phyloP scores from a whole-genome alignment of 2,113 vertebrate genomes.

The Vulpes ferrilata region DNA sequence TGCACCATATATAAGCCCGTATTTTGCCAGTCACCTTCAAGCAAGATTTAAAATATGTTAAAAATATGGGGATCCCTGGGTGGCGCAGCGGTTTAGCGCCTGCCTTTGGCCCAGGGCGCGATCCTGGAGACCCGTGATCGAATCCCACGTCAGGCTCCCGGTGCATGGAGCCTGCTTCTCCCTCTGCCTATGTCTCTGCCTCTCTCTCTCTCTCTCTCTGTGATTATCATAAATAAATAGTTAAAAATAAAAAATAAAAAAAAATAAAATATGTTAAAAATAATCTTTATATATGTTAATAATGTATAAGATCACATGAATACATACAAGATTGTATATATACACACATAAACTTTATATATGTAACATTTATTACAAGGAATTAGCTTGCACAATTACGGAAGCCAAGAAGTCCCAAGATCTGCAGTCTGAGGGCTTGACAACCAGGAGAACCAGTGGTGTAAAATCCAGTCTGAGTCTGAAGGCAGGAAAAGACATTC shows the following conservation, averaged over 20 bases:
- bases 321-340: background rate
- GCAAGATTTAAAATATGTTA: background rate
- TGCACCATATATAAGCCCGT: too few relatives aligned
- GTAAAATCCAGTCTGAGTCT: background rate
- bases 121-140: too few relatives aligned
- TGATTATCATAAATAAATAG: too few relatives aligned
- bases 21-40: background rate
- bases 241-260: too few relatives aligned
- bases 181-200: too few relatives aligned
- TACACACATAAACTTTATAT: background rate
- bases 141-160: too few relatives aligned
- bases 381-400: background rate
- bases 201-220: too few relatives aligned
- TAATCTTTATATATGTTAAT: background rate
- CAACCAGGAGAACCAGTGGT: background rate
- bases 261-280: background rate
- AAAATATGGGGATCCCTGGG: too few relatives aligned
- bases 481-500: background rate
- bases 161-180: too few relatives aligned
- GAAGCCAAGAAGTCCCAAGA: background rate
- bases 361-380: background rate
- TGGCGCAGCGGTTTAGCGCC: too few relatives aligned
- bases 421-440: background rate
- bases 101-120: too few relatives aligned
- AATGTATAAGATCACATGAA: background rate